These are phyloP conservation scores for Congeria kusceri DNA, from an alignment of 2,888 invertebrate genomes.

Conservation along the genomic window DNA sequence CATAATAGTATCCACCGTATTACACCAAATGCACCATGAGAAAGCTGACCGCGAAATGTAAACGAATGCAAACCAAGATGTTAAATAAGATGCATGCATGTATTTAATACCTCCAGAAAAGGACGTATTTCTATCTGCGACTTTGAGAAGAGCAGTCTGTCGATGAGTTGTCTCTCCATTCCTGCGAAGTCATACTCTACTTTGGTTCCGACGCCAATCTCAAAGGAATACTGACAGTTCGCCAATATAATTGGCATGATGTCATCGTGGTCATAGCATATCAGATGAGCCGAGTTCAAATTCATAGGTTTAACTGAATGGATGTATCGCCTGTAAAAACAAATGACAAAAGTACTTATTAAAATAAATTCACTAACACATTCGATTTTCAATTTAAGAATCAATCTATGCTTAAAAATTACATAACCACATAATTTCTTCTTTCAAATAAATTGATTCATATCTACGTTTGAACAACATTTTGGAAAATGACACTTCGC, in stretches of 20 bases:
- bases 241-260: conserved; percentile 71
- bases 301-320: conserved; percentile 39
- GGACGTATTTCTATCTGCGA: conserved; percentile 32
- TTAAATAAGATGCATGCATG: too few species aligned
- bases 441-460: too few species aligned
- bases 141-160: conserved; percentile 66
- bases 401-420: too few species aligned
- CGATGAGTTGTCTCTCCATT: conserved; percentile 69
- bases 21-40: background rate
- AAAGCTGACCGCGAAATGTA: background rate
- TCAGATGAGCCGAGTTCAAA: conserved; percentile 57
- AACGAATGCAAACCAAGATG: too few species aligned
- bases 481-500: too few species aligned
- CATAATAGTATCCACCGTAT: background rate
- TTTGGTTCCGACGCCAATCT: conserved; percentile 68
- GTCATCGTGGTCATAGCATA: conserved; percentile 66
- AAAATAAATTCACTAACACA: too few species aligned
- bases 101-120: conserved; percentile 4
- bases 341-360: too few species aligned
- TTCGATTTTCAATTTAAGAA: too few species aligned
- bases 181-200: conserved; percentile 70
- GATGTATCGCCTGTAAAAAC: background rate
- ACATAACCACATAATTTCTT: too few species aligned
- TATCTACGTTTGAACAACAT: too few species aligned
- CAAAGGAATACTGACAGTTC: conserved; percentile 73